phyloP scores from a whole-genome alignment of 1,140 invertebrate genomes.

The Caerostris darwini region DNA sequence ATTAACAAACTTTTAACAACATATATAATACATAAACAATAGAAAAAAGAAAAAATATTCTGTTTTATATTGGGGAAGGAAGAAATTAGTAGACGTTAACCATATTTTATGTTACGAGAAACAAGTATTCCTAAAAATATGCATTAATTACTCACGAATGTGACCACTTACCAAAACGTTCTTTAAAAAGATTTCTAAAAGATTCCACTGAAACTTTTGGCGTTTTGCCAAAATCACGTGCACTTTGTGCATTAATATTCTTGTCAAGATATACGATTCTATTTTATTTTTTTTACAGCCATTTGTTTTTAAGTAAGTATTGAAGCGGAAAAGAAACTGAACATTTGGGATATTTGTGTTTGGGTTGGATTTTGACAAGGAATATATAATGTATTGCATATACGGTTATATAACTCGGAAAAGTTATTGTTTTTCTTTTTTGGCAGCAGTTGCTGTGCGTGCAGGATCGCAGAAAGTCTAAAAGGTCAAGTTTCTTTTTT shows the following conservation, averaged over 20 bases:
- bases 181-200: not conserved
- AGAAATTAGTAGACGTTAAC: too few species aligned
- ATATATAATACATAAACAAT: too few species aligned
- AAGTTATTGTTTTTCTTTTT: not conserved
- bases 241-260: not conserved
- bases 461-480: not conserved
- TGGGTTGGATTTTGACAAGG: not conserved
- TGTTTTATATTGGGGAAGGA: too few species aligned
- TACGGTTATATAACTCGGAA: not conserved
- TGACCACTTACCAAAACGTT: not conserved
- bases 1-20: too few species aligned
- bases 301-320: not conserved
- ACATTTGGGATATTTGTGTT: not conserved
- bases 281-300: slow-evolving; percentile 15
- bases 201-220: not conserved
- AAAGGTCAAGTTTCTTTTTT: slow-evolving; percentile 8
- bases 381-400: not conserved
- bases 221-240: slow-evolving; percentile 30
- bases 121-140: too few species aligned
- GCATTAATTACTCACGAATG: not conserved
- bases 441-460: not conserved
- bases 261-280: not conserved
- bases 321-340: not conserved
- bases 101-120: too few species aligned
- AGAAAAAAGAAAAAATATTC: too few species aligned